Evolutionary conservation across 2,888 invertebrate species (phyloP), one percentile per base, ranked within the genome.

Genomic region (Amblyjoppa fuscipennis): DNA sequence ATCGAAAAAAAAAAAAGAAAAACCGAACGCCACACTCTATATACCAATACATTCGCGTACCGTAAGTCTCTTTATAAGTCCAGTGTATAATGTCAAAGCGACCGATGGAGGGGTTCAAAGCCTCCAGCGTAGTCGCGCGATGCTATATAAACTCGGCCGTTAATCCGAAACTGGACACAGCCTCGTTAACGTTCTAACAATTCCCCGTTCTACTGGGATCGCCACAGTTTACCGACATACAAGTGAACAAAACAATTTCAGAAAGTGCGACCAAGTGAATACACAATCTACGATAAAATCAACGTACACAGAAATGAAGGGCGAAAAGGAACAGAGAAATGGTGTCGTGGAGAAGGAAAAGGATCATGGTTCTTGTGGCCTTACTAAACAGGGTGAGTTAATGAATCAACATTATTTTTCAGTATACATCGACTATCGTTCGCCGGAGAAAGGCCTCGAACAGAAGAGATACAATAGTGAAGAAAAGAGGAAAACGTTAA

Each of bases 101-200:
- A 66, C 61, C 20, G 70, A 77, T 68, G 74, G 79, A 84, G 87
- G 85, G 81, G 82, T 74, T 76, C 41, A 75, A 81, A 71, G 41
- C 76, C 59, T 71, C 79, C 64, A 38, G 51, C 20, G 64, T 71
- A 71, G 71, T 70, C 79, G 71, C 75, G 78, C 70, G 34, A 51
- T 38, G 71, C 82, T 87, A 84, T 87, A 87, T 82, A 84, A 87
- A 84, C 80, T 41, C 76, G 4, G 70, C 74, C 77, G 71, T 80
- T 84, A 68, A 68, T 77, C 77, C 81, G 79, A 82, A 85, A 84
- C 78, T 80, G 80, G 73, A 41, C 76, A 73, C 59, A 81, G 56
- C 73, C 64, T 75, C 41, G 79, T 61, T 56, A 64, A 45, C n/a
- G 13, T 74, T 53, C 45, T 78, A 45, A 66, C 69, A 49, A 64